Evolutionary conservation across 1,140 invertebrate species (phyloP).

Genomic region (Calephelis nemesis): DNA sequence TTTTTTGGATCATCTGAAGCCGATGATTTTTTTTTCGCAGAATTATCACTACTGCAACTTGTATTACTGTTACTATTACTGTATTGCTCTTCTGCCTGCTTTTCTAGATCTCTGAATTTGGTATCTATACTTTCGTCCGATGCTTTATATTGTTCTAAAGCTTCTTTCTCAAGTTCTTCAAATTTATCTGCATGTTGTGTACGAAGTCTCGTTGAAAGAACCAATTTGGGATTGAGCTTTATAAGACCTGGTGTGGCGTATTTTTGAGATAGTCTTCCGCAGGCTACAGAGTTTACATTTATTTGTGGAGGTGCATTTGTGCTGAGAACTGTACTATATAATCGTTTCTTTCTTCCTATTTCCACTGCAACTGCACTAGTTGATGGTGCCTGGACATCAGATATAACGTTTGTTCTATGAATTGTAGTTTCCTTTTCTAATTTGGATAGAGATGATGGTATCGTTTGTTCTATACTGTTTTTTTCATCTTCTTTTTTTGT

Average conservation of each 20-base stretch:
- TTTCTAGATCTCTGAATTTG: constrained; percentile 69
- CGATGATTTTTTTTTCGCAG: constrained; percentile 46
- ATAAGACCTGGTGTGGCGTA: constrained; percentile 54
- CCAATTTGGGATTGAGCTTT: constrained; percentile 65
- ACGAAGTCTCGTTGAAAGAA: constrained; percentile 50
- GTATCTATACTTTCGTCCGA: constrained; percentile 76
- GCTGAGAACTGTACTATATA: constrained; percentile 71
- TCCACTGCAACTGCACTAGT: constrained; percentile 55
- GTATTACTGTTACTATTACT: constrained; percentile 73
- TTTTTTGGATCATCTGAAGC: constrained; percentile 39
- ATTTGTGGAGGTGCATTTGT: constrained; percentile 57
- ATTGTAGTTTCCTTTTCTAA: constrained; percentile 20
- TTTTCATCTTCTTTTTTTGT: constrained; percentile 28
- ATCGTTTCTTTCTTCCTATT: constrained; percentile 56
- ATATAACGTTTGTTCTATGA: constrained; percentile 40
- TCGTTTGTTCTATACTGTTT: constrained; percentile 31
- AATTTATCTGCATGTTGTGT: constrained; percentile 60
- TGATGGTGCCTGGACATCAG: constrained; percentile 51
- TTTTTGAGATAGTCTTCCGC: constrained; percentile 61
- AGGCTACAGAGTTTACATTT: constrained; percentile 43
- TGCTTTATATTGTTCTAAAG: constrained; percentile 74
- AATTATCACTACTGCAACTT: constrained; percentile 67
- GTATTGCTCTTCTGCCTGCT: constrained; percentile 73
- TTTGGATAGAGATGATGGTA: constrained; percentile 27
- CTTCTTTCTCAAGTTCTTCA: constrained; percentile 74